A percentile compares a stretch with the other conserved stretches of the same genome.
These are phyloP conservation scores for Ceramica pisi DNA, from an alignment of 2,888 invertebrate species.

Conservation along the genomic window DNA sequence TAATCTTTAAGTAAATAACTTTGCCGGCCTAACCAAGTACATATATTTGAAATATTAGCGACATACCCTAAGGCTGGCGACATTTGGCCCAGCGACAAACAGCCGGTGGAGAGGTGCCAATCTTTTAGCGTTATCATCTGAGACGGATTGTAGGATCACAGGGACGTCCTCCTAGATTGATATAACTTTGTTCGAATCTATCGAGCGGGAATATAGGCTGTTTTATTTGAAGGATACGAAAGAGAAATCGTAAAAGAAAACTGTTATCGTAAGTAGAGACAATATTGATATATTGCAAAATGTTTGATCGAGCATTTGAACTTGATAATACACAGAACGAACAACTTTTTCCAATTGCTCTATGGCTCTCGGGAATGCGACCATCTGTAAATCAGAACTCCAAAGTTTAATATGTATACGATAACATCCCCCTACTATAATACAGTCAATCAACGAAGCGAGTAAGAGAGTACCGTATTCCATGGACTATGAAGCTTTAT, in stretches of 20 bases:
- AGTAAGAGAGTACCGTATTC: background rate
- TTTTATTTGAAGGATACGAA: constrained; percentile 15
- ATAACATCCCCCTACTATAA: background rate
- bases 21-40: constrained; percentile 8
- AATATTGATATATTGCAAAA: background rate
- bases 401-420: background rate
- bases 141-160: constrained; percentile 32
- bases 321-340: background rate
- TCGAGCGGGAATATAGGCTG: background rate
- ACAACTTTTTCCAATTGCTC: background rate
- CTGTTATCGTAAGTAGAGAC: background rate
- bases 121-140: constrained; percentile 56
- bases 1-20: constrained; percentile 16
- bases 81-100: constrained; percentile 31
- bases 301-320: constrained; percentile 5
- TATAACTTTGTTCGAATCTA: constrained; percentile 35
- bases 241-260: constrained; percentile 16
- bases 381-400: background rate
- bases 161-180: constrained; percentile 21
- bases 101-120: constrained; percentile 37
- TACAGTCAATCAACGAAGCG: background rate
- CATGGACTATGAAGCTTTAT: background rate
- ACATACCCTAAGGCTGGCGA: constrained; percentile 25
- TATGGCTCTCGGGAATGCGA: background rate
- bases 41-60: constrained; percentile 37